Evolutionary conservation across 2,113 vertebrate genomes (phyloP).

Genomic region (Hippolais icterina): DNA sequence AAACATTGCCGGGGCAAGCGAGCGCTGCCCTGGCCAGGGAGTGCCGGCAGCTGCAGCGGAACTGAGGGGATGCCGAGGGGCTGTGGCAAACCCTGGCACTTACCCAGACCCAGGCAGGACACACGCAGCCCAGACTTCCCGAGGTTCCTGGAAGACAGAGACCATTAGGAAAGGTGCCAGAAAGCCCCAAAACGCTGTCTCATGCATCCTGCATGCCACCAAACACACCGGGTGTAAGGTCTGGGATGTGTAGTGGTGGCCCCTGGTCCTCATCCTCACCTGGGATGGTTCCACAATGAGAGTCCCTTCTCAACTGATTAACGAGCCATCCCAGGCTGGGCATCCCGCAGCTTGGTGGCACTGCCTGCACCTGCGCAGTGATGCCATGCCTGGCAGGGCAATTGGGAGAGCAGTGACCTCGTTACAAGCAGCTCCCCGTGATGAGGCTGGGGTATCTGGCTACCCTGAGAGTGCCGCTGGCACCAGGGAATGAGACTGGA

Average conservation of each 20-base stretch:
- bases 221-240: accelerated
- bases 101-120: constrained; percentile 97
- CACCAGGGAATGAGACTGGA: not conserved
- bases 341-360: accelerated
- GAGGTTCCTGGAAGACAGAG: constrained; percentile 88
- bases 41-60: accelerated
- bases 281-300: not conserved
- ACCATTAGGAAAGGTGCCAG: not conserved
- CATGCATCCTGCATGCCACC: not conserved
- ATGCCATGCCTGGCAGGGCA: not conserved
- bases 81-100: constrained; percentile 53
- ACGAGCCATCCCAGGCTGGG: not conserved
- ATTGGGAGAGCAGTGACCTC: not conserved
- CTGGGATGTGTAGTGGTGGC: not conserved
- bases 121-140: constrained; percentile 96
- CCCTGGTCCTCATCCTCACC: not conserved
- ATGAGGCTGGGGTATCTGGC: not conserved
- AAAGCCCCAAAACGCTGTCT: not conserved
- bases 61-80: not conserved
- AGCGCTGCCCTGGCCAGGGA: not conserved
- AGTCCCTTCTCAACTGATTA: not conserved
- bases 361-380: not conserved
- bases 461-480: accelerated
- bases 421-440: accelerated
- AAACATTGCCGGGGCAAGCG: not conserved